Evolutionary conservation across 2,888 invertebrate species (phyloP).

Genomic region (Limnephilus marmoratus): DNA sequence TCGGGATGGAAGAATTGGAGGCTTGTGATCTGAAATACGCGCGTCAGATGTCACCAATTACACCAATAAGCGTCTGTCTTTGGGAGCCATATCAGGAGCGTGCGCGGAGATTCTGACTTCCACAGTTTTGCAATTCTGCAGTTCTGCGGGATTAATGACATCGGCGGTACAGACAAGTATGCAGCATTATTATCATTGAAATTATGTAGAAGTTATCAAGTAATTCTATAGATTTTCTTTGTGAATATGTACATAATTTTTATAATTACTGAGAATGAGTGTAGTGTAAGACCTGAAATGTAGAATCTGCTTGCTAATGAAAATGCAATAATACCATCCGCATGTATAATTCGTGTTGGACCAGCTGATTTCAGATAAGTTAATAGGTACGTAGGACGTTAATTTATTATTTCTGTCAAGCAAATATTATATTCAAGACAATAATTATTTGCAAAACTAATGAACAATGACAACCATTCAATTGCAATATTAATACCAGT

Average conservation of each 20-base stretch:
- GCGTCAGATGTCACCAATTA: conserved; percentile 64
- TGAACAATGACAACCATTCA: no score
- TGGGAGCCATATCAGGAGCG: conserved; percentile 19
- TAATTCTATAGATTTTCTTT: background rate
- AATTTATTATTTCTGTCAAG: no score
- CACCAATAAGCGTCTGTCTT: conserved; percentile 65
- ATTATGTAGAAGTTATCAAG: background rate
- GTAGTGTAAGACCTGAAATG: background rate
- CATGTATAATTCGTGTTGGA: no score
- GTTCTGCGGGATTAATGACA: background rate
- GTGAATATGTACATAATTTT: background rate
- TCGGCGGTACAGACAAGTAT: background rate
- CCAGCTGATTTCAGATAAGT: no score
- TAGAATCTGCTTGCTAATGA: no score
- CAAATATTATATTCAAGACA: no score
- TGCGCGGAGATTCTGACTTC: background rate
- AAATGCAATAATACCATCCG: no score
- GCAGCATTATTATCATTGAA: background rate
- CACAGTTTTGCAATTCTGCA: background rate
- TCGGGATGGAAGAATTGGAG: conserved; percentile 15
- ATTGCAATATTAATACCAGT: no score
- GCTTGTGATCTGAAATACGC: conserved; percentile 38
- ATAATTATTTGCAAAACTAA: no score
- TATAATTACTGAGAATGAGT: background rate
- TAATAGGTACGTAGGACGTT: no score